phyloP scores from a whole-genome alignment of 2,797 vertebrate genomes.

The Mormyrus hasselquistii region DNA sequence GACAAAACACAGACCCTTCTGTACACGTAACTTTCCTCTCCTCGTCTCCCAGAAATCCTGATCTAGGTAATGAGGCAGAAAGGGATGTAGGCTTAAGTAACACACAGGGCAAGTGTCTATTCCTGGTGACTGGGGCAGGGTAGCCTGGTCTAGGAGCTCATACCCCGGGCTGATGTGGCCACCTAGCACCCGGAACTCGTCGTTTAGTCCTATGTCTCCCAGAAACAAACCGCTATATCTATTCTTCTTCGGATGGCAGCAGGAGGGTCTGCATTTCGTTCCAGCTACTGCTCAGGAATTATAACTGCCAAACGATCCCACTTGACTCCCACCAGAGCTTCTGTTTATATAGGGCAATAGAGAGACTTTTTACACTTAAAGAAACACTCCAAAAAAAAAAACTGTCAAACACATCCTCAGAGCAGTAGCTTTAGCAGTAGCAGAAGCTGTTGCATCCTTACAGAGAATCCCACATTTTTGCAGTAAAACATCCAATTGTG shows the following conservation, averaged over 20 bases:
- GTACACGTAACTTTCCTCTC: background rate
- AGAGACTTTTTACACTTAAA: background rate
- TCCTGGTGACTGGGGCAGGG: background rate
- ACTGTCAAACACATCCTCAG: background rate
- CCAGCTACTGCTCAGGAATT: background rate
- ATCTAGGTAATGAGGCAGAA: background rate
- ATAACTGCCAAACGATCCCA: background rate
- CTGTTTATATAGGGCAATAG: slow-evolving; percentile 3
- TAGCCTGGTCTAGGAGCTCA: background rate
- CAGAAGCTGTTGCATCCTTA: background rate
- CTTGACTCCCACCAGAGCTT: background rate
- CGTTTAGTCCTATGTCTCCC: background rate
- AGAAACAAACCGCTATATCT: background rate
- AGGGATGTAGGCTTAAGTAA: background rate
- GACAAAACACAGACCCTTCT: background rate
- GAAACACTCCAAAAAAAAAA: background rate
- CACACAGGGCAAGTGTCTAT: background rate
- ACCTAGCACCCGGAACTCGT: background rate
- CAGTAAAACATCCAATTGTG: background rate
- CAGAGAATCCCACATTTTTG: background rate
- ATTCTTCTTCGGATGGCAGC: background rate
- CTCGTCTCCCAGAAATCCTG: background rate
- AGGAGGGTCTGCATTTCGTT: background rate
- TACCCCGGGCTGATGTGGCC: background rate
- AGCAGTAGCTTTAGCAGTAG: background rate